Evolutionary conservation across 2,797 vertebrate species (phyloP), one percentile per base, ranked within the genome.

Genomic region (Microctenopoma stevenorrisi): DNA sequence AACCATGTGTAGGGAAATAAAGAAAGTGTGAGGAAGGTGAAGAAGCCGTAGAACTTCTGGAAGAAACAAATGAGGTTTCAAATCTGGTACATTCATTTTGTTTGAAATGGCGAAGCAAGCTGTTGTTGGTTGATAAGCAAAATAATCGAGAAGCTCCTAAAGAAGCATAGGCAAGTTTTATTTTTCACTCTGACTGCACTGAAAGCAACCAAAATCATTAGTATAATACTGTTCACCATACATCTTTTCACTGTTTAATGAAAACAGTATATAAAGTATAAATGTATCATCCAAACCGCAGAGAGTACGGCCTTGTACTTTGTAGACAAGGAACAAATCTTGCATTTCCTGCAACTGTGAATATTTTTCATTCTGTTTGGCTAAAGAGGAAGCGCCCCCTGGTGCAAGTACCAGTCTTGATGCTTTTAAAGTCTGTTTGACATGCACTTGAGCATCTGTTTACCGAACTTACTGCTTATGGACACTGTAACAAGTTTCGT

Each of bases 341-440:
- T 30, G 28, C 28, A 26, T 51, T 66, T 25, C 13, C 16, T 37
- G 60, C 28, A 26, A 28, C 35, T 18, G 38, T 30, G 52, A 68
- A 54, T 75, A 56, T 61, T 82, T 86, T 64, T 11, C 28, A 69
- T 77, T 76, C 54, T 68, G 5, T 48, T 65, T 46, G 5, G 12
- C 33, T 43, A 28, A 40, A 46, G 60, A 56, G 60, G 67, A 30
- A 53, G 5, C 64, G 53, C 73, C 68, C 68, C 47, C 33, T 15
- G 44, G 72, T 78, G 70, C 25, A 70, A 74, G 57, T 55, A 68
- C 40, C 2, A 12, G 52, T 61, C 67, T 79, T 33, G 48, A 52
- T 75, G 71, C 63, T 69, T 83, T 81, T 76, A 78, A 72, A 63
- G 63, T 83, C 74, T 84, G 50, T 83, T 87, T 79, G 77, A 79